phyloP scores from a whole-genome alignment of 2,797 vertebrate species.

The Sternotherus odoratus region DNA sequence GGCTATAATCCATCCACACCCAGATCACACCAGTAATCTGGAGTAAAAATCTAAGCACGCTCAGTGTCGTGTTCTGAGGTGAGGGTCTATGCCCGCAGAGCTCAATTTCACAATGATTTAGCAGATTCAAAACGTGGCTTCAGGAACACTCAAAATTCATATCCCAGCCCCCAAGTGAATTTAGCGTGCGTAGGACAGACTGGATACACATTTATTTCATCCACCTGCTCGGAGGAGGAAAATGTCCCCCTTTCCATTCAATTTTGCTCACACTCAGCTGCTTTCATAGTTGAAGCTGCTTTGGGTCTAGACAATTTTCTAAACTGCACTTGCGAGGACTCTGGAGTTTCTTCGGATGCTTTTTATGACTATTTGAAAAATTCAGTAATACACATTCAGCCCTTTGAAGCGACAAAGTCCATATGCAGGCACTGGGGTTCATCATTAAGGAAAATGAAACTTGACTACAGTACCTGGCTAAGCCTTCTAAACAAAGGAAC shows the following conservation, averaged over 20 bases:
- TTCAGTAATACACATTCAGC: neutral
- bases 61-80: neutral
- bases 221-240: neutral
- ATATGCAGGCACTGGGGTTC: fast-evolving
- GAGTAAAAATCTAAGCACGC: conserved; percentile 12
- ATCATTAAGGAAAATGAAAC: fast-evolving
- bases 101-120: neutral
- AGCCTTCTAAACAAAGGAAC: neutral
- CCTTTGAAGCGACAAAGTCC: neutral
- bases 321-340: neutral
- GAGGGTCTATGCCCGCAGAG: neutral
- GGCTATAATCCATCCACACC: neutral
- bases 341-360: fast-evolving
- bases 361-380: fast-evolving
- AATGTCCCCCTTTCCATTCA: neutral
- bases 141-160: neutral
- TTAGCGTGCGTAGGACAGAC: neutral
- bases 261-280: neutral
- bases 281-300: fast-evolving
- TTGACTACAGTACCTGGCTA: neutral
- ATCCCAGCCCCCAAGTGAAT: neutral
- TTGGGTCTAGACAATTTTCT: fast-evolving
- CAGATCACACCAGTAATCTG: neutral
- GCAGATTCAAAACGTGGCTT: neutral
- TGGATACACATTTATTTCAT: neutral